A percentile compares a stretch with the other conserved stretches of the same genome.
Conservation (phyloP, 2,888 invertebrate genomes). For the Galeruca laticollis region DNA sequence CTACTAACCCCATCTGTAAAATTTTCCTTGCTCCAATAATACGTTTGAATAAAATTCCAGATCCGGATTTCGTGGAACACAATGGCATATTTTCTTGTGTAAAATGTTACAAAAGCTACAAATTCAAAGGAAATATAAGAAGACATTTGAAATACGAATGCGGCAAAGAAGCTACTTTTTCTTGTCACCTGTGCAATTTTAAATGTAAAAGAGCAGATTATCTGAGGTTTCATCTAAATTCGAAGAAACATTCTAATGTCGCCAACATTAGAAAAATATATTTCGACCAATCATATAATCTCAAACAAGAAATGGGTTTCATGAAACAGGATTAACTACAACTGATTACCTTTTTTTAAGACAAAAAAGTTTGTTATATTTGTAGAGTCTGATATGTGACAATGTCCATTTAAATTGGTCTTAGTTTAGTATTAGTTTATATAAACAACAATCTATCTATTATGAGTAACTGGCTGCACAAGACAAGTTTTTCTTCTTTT, state of each 20-base stretch:
- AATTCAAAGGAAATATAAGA: conserved; percentile 56
- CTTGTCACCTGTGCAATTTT: conserved; percentile 75
- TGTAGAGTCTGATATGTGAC: too few relatives aligned
- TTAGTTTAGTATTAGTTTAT: too few relatives aligned
- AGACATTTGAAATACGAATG: conserved; percentile 81
- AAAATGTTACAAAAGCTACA: conserved; percentile 55
- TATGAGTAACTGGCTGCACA: too few relatives aligned
- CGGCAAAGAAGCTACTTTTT: conserved; percentile 74
- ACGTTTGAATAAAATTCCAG: conserved; percentile 30
- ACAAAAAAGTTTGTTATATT: too few relatives aligned
- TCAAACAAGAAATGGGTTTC: conserved; percentile 3
- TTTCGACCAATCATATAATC: conserved; percentile 13
- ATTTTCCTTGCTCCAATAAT: conserved; percentile 2
- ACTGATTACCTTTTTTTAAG: too few relatives aligned
- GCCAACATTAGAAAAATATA: conserved; percentile 13
- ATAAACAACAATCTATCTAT: too few relatives aligned
- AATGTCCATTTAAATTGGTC: too few relatives aligned
- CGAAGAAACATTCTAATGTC: conserved; percentile 52
- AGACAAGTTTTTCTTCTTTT: too few relatives aligned
- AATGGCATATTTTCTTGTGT: conserved; percentile 54
- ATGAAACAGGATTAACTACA: not conserved
- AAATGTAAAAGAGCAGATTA: conserved; percentile 75
- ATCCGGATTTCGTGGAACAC: conserved; percentile 51
- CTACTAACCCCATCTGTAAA: not conserved
- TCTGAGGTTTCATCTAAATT: conserved; percentile 62